These are phyloP conservation scores for Zosterops pallidus DNA, from an alignment of 2,113 vertebrate species.

Conservation along the genomic window DNA sequence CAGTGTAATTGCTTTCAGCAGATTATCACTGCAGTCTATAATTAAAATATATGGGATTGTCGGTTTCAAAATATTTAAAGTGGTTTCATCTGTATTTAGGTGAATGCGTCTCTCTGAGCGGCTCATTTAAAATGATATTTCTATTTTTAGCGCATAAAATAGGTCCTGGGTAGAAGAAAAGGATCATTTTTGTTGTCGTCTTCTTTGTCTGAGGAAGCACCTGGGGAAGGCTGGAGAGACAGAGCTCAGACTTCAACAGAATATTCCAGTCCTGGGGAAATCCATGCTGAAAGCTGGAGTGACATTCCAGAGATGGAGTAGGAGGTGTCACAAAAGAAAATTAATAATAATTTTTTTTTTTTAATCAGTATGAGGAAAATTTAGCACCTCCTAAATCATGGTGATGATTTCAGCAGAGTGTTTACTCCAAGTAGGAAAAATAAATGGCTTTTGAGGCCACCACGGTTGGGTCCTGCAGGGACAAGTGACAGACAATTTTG, in stretches of 20 bases:
- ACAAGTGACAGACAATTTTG: not conserved
- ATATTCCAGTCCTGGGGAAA: not conserved
- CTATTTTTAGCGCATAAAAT: not conserved
- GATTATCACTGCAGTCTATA: slow-evolving; percentile 16
- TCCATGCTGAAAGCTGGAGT: not conserved
- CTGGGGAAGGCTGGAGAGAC: not conserved
- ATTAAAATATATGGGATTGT: slow-evolving; percentile 45
- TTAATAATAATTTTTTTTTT: too few species aligned
- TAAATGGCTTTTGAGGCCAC: not conserved
- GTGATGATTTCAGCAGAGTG: not conserved
- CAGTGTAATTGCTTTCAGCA: slow-evolving; percentile 55
- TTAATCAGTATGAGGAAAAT: not conserved
- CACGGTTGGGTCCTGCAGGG: not conserved
- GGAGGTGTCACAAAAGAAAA: not conserved
- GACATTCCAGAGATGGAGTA: not conserved
- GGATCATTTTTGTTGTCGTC: not conserved
- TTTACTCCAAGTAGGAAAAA: slow-evolving; percentile 24
- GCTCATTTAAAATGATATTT: not conserved
- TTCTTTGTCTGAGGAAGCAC: not conserved
- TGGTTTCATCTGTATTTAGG: slow-evolving; percentile 50
- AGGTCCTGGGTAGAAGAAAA: not conserved
- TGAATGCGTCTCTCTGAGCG: not conserved
- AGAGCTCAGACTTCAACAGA: not conserved
- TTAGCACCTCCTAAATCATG: not conserved
- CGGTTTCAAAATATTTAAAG: slow-evolving; percentile 38